Evolutionary conservation across 2,888 invertebrate genomes (phyloP).

Genomic region (Lasiommata megera): DNA sequence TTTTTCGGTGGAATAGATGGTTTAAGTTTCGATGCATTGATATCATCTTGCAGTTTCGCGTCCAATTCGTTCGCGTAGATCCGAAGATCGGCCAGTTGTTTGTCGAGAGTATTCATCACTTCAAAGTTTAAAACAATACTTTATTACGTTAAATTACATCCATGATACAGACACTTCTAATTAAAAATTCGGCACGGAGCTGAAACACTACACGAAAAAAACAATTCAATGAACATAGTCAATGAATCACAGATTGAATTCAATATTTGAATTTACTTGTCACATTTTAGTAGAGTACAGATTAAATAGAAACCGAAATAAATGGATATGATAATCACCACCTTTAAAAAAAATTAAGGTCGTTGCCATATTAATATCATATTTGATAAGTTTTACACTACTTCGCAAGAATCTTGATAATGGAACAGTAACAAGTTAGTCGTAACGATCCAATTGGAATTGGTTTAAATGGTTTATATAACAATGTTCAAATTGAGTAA

Average conservation of each 20-base stretch:
- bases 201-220: background rate
- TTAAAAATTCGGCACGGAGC: background rate
- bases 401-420: no score
- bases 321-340: no score
- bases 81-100: conserved; percentile 70
- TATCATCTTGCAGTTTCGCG: conserved; percentile 74
- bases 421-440: no score
- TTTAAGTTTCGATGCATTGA: conserved; percentile 71
- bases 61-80: conserved; percentile 76
- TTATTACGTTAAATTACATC: background rate
- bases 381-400: no score
- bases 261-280: background rate
- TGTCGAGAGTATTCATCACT: conserved; percentile 70
- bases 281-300: background rate
- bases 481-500: conserved; percentile 5
- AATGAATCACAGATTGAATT: conserved; percentile 3
- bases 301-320: background rate
- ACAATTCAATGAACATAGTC: no score
- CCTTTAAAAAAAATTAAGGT: no score
- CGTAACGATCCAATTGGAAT: background rate
- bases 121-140: background rate
- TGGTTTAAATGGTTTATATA: background rate
- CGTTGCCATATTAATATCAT: no score
- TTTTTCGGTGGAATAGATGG: conserved; percentile 75
- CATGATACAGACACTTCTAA: background rate